Evolutionary conservation across 2,797 vertebrate species (phyloP), one percentile per base, ranked within the genome.

Genomic region (Scleropages formosus): DNA sequence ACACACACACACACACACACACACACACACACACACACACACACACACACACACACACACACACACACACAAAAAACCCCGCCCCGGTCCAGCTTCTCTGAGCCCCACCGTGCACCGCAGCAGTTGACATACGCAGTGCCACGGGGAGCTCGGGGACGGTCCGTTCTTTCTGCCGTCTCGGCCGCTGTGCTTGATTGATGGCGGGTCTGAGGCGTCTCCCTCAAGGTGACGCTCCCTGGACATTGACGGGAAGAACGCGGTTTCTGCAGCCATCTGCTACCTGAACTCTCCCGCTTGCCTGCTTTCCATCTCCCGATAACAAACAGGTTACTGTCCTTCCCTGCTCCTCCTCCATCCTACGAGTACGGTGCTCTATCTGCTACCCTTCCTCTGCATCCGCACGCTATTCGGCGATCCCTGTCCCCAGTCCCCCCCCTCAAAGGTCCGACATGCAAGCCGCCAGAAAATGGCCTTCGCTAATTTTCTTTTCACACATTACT

Each of bases 241-340:
- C 44, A 46, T 67, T 39, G 46, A 67, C 49, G 65, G n/a, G 10
- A 10, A 65, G 67, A 22, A 20, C 20, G 12, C 47, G 16, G 20
- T 46, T 67, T 49, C 39, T 67, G 67, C 18, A 67, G n/a, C 44
- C 44, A 66, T 66, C 31, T 66, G 63, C 31, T 63, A 47, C 20
- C 44, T 22, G 8, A 0, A 22, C 65, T 67, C 44, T 44, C 47
- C 62, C 24, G n/a, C 59, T 47, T 4, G 1, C 65, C 47, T 20
- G 31, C 31, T n/a, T 46, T 13, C 65, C 44, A 22, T 67, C 44
- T 67, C 18, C 65, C 47, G 20, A 44, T 20, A 31, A 46, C 16
- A 6, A 31, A 44, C 12, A 65, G 65, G n/a, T 46, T 67, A 15
- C 15, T 31, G 64, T 16, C 59, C 4, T 6, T 61, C 24, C n/a